Evolutionary conservation across 1,140 invertebrate genomes (phyloP).

Genomic region (Antheraea pernyi): DNA sequence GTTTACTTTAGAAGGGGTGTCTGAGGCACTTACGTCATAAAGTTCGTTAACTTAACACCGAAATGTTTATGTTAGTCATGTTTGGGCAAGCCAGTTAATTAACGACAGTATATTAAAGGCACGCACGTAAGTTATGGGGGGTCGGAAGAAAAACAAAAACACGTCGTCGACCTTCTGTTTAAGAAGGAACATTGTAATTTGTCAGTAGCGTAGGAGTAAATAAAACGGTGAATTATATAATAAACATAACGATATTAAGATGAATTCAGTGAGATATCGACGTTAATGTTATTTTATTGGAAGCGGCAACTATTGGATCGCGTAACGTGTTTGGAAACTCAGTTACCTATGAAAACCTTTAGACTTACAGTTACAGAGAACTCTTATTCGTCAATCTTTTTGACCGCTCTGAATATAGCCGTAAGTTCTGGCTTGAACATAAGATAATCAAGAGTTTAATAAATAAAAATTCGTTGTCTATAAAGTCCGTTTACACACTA

Average conservation of each 20-base stretch:
- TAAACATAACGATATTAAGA: neutral
- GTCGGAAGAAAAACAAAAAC: constrained; percentile 34
- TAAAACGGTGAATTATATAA: neutral
- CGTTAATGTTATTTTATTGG: neutral
- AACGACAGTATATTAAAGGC: constrained; percentile 46
- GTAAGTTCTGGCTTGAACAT: too few species aligned
- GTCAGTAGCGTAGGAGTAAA: neutral
- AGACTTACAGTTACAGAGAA: too few species aligned
- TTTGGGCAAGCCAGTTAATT: constrained; percentile 57
- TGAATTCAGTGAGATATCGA: neutral
- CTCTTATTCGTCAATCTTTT: too few species aligned
- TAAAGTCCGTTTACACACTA: too few species aligned
- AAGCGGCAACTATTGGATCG: neutral
- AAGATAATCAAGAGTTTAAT: too few species aligned
- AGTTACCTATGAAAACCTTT: too few species aligned
- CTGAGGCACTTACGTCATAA: constrained; percentile 35
- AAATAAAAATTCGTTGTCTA: too few species aligned
- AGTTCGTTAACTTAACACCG: constrained; percentile 42
- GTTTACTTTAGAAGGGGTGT: constrained; percentile 12
- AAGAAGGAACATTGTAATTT: neutral
- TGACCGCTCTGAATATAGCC: too few species aligned
- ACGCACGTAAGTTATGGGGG: constrained; percentile 40
- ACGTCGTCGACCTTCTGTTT: constrained; percentile 8
- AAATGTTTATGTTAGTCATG: constrained; percentile 50
- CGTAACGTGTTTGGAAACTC: too few species aligned